Percentiles rank a stretch among this genome's conserved stretches.
Evolutionary conservation across 1,140 invertebrate species (phyloP).

Genomic region (Polyergus mexicanus): DNA sequence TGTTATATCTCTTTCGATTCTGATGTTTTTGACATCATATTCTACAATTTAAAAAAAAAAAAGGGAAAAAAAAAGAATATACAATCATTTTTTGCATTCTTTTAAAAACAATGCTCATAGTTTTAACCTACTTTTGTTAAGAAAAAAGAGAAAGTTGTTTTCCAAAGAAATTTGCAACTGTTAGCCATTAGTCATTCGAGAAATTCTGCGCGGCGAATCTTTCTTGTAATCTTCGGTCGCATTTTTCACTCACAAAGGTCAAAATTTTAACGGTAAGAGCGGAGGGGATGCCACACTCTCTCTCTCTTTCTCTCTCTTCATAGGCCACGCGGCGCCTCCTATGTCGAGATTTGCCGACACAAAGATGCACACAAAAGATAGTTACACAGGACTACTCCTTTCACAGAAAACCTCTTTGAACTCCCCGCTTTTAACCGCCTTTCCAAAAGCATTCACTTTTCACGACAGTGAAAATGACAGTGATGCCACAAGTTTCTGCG

Average conservation of each 20-base stretch:
- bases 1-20: neutral
- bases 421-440: conserved; percentile 81
- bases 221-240: neutral
- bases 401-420: conserved; percentile 84
- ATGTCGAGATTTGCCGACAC: conserved; percentile 77
- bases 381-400: conserved; percentile 81
- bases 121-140: neutral
- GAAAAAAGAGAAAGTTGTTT: neutral
- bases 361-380: conserved; percentile 81
- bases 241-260: conserved; percentile 59
- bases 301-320: too few relatives aligned
- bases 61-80: neutral
- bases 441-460: conserved; percentile 69
- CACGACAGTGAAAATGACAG: conserved; percentile 17
- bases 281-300: conserved; percentile 13
- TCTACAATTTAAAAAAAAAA: neutral
- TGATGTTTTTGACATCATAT: neutral
- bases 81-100: neutral
- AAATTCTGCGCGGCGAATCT: neutral
- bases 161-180: neutral
- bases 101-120: neutral
- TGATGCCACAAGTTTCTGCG: conserved; percentile 50
- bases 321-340: conserved; percentile 41
- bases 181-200: neutral
- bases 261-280: conserved; percentile 15